Percentiles rank a stretch among this genome's conserved stretches.
These are phyloP conservation scores for Hycleus phaleratus DNA, from an alignment of 1,140 invertebrate genomes.

Conservation along the genomic window DNA sequence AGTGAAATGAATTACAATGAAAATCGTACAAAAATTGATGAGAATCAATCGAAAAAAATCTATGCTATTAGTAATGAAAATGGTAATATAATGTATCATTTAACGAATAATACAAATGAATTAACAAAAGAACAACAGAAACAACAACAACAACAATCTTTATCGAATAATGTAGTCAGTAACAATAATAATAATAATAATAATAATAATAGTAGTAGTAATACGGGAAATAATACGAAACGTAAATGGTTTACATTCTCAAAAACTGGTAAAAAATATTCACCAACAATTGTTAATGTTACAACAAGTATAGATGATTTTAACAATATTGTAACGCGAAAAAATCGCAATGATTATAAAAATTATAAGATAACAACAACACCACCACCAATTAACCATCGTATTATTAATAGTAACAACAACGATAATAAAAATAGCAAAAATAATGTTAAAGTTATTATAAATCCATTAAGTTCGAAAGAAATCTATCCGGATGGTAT, in stretches of 20 bases:
- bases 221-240: too few relatives aligned
- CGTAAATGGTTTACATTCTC: constrained; percentile 36
- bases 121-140: constrained; percentile 38
- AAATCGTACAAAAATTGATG: constrained; percentile 36
- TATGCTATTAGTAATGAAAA: constrained; percentile 82
- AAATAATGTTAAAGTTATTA: constrained; percentile 43
- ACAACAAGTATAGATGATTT: constrained; percentile 34
- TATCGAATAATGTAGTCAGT: too few relatives aligned
- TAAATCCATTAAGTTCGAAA: constrained; percentile 46
- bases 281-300: constrained; percentile 35
- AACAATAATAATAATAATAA: too few relatives aligned
- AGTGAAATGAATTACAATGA: constrained; percentile 37
- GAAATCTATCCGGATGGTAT: constrained; percentile 37
- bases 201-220: too few relatives aligned
- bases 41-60: constrained; percentile 54
- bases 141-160: constrained; percentile 4
- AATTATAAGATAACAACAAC: constrained; percentile 20
- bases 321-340: constrained; percentile 34
- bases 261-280: constrained; percentile 34
- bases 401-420: constrained; percentile 15
- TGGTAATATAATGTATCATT: constrained; percentile 80
- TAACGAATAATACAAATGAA: constrained; percentile 42
- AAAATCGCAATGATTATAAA: constrained; percentile 37
- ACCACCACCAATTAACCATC: background rate
- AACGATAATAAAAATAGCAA: constrained; percentile 38